phyloP scores from a whole-genome alignment of 2,797 vertebrate genomes.

The Phataginus tetradactyla region DNA sequence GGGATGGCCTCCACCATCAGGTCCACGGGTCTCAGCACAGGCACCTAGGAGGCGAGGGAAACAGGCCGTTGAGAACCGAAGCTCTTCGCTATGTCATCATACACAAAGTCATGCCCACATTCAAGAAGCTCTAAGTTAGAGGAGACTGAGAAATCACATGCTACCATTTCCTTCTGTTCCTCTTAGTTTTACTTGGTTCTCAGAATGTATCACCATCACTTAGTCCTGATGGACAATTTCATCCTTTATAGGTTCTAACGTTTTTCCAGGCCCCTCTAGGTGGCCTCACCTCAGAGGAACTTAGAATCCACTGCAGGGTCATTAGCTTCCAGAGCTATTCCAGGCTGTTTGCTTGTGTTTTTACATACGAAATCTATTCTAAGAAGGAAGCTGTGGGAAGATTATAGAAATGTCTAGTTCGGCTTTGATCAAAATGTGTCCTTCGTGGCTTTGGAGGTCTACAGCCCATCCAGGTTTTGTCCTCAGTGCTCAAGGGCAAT shows the following conservation, averaged over 20 bases:
- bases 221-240: neutral
- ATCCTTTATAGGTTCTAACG: neutral
- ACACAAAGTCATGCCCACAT: neutral
- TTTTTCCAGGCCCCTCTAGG: neutral
- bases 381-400: neutral
- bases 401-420: neutral
- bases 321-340: neutral
- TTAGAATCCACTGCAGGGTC: neutral
- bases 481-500: neutral
- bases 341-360: neutral
- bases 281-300: neutral
- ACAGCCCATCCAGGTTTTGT: neutral
- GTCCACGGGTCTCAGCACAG: constrained; percentile 96
- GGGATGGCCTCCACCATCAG: constrained; percentile 97
- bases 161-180: neutral
- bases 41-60: constrained; percentile 89
- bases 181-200: neutral
- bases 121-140: neutral
- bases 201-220: neutral
- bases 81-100: neutral
- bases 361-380: neutral
- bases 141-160: neutral
- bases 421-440: neutral
- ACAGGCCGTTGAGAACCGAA: constrained; percentile 4
- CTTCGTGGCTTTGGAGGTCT: neutral